Percentiles rank a stretch among this genome's conserved stretches.
These are phyloP conservation scores for Zosterops japonicus DNA, from an alignment of 2,113 vertebrate genomes.

Conservation along the genomic window DNA sequence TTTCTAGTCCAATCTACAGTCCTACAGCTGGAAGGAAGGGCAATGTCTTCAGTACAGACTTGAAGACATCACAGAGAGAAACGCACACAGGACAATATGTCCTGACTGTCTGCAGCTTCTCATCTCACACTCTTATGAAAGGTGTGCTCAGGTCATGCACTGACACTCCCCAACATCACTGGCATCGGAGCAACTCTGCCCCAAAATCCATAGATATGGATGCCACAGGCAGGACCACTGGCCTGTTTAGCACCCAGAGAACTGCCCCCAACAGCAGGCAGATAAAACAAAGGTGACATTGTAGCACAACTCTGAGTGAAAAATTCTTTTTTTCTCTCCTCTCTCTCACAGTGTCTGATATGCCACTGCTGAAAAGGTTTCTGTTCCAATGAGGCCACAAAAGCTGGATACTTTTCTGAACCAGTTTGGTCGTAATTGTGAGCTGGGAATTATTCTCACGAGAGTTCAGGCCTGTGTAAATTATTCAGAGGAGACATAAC, in stretches of 20 bases:
- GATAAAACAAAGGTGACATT: constrained; percentile 31
- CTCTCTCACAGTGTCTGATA: neutral
- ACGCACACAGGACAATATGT: accelerated
- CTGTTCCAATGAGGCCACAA: constrained; percentile 21
- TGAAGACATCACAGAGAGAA: neutral
- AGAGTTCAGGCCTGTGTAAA: constrained; percentile 1
- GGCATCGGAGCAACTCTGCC: accelerated
- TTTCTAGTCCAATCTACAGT: neutral
- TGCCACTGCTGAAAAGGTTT: neutral
- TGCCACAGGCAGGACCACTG: neutral
- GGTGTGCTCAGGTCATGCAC: neutral
- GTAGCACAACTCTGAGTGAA: neutral
- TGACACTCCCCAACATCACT: accelerated
- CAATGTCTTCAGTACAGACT: neutral
- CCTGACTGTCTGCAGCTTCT: neutral
- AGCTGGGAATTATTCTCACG: neutral
- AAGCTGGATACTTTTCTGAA: constrained; percentile 29
- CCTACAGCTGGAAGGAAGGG: neutral
- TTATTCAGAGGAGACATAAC: constrained; percentile 8
- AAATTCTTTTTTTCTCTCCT: neutral
- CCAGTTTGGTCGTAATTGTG: neutral
- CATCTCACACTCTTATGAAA: neutral
- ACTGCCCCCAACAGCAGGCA: neutral
- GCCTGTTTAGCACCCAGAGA: accelerated
- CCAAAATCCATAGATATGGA: accelerated